phyloP scores from a whole-genome alignment of 37 sponge, comb jelly and placozoan species.

The Oscarella lobularis region DNA sequence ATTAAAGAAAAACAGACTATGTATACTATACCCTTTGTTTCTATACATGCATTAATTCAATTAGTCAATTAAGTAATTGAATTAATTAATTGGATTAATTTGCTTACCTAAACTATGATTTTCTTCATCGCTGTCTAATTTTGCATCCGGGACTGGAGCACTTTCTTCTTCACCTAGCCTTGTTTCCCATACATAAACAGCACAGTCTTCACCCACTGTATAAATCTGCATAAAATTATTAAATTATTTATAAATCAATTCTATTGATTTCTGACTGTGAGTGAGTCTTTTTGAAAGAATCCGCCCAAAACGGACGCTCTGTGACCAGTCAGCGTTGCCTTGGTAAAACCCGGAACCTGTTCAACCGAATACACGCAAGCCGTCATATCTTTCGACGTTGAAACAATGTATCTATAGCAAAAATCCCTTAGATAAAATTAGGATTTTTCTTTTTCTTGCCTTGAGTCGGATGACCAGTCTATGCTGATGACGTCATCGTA shows the following conservation, averaged over 20 bases:
- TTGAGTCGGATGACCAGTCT: slow-evolving; percentile 81
- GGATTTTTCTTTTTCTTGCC: slow-evolving; percentile 19
- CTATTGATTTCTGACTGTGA: slow-evolving; percentile 23
- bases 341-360: slow-evolving; percentile 45
- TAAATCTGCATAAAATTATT: neutral
- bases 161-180: too few relatives aligned
- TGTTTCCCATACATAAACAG: neutral
- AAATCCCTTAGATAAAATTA: neutral
- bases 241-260: too few relatives aligned
- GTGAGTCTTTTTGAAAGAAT: slow-evolving; percentile 61
- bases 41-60: too few relatives aligned
- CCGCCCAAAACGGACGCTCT: slow-evolving; percentile 54
- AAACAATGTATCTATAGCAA: slow-evolving; percentile 56
- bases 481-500: slow-evolving; percentile 79
- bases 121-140: too few relatives aligned
- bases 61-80: too few relatives aligned
- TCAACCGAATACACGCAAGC: slow-evolving; percentile 64
- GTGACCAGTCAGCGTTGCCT: slow-evolving; percentile 83
- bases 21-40: too few relatives aligned
- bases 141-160: too few relatives aligned
- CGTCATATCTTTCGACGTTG: slow-evolving; percentile 75
- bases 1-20: too few relatives aligned
- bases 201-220: neutral
- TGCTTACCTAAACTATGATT: too few relatives aligned
- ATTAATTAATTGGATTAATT: too few relatives aligned